Percentiles rank a stretch among this genome's conserved stretches.
These are phyloP conservation scores for Tetranychus cinnabarinus DNA, from an alignment of 1,140 invertebrate species.

Conservation along the genomic window DNA sequence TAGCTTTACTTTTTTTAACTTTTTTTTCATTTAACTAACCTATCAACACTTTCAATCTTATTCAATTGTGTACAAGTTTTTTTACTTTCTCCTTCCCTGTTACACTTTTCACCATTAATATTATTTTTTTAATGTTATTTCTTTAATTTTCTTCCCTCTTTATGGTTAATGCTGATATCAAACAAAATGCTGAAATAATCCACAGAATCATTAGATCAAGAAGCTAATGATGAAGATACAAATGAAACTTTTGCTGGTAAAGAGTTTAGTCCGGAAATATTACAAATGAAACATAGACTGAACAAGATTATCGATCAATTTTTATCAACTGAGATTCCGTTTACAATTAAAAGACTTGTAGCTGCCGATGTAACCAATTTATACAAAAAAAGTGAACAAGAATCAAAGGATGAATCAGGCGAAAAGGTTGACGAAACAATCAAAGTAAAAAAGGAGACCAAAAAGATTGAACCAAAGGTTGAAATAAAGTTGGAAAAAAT, in stretches of 20 bases:
- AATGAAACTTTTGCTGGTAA: conserved; percentile 11
- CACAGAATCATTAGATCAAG: background rate
- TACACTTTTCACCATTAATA: no score
- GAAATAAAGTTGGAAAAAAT: no score
- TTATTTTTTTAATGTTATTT: no score
- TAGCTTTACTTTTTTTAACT: background rate
- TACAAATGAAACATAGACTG: conserved; percentile 21
- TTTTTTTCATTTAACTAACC: background rate
- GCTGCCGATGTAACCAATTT: conserved; percentile 59
- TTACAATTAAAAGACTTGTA: conserved; percentile 54
- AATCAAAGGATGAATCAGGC: no score
- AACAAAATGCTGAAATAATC: no score
- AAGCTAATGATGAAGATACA: conserved; percentile 15
- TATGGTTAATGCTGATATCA: no score
- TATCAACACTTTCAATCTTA: background rate
- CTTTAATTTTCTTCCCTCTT: no score
- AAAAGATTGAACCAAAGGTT: no score
- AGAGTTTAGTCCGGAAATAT: conserved; percentile 15
- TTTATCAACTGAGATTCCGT: conserved; percentile 47
- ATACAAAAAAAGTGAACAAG: conserved; percentile 26
- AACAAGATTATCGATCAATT: conserved; percentile 42
- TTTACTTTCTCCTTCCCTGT: background rate
- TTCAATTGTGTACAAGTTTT: background rate
- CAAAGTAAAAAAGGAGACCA: no score
- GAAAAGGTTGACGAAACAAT: no score